These are phyloP conservation scores for Emydura subglobosa DNA, from an alignment of 2,113 vertebrate species.

Conservation along the genomic window DNA sequence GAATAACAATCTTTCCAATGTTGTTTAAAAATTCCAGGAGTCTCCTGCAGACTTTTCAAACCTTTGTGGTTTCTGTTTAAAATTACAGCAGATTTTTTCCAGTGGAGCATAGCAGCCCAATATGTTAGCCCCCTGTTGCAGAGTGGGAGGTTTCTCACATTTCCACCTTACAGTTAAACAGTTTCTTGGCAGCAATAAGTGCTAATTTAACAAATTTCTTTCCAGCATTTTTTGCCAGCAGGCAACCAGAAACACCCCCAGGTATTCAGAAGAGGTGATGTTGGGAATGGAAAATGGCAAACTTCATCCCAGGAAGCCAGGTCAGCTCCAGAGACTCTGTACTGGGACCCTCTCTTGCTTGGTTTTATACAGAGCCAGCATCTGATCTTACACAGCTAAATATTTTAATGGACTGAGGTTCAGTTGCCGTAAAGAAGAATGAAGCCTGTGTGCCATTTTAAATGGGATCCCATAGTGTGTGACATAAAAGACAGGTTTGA, in stretches of 20 bases:
- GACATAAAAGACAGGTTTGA: neutral
- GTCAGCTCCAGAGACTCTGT: neutral
- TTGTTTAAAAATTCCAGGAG: conserved; percentile 40
- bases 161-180: conserved; percentile 78
- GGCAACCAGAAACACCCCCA: conserved; percentile 72
- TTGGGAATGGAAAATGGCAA: conserved; percentile 66
- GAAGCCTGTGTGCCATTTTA: neutral
- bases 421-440: neutral
- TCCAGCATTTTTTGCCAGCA: conserved; percentile 70
- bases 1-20: neutral
- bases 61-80: conserved; percentile 66
- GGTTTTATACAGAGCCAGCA: neutral
- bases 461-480: neutral
- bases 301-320: conserved; percentile 6
- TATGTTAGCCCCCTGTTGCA: conserved; percentile 37
- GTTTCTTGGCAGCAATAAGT: conserved; percentile 78
- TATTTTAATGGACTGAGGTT: neutral
- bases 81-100: conserved; percentile 70
- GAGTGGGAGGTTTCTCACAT: conserved; percentile 81
- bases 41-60: conserved; percentile 35
- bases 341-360: neutral
- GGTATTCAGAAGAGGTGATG: conserved; percentile 71
- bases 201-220: conserved; percentile 78
- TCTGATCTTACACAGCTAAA: neutral
- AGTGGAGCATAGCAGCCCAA: neutral